Percentiles rank a stretch among this genome's conserved stretches.
Evolutionary conservation across 2,113 vertebrate species (phyloP).

Genomic region (Clupea harengus): DNA sequence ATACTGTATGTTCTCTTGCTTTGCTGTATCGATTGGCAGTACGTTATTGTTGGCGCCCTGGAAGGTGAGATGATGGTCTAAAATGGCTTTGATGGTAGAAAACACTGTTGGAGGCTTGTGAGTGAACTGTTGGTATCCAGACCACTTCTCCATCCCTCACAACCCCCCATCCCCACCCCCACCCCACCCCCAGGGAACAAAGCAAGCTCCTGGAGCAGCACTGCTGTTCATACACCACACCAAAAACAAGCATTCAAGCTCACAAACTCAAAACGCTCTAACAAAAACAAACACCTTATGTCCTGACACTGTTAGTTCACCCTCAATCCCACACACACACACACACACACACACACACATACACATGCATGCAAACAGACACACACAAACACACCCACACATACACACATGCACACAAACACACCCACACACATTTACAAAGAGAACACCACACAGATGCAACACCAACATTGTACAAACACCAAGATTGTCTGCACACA

Average conservation of each 20-base stretch:
- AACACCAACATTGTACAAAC: not conserved
- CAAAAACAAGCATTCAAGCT: not conserved
- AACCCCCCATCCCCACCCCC: not conserved
- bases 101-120: not conserved
- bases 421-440: not conserved
- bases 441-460: not conserved
- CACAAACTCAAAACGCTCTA: not conserved
- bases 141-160: not conserved
- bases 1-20: conserved; percentile 8
- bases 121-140: conserved; percentile 13
- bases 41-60: conserved; percentile 2
- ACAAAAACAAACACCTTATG: not conserved
- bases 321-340: not conserved
- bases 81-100: conserved; percentile 15
- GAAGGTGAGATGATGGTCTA: conserved; percentile 6
- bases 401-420: conserved; percentile 4
- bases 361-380: conserved; percentile 7
- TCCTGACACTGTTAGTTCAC: conserved; percentile 35
- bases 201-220: not conserved
- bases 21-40: not conserved
- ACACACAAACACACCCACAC: not conserved
- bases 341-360: conserved; percentile 21
- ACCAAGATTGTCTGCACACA: conserved; percentile 1
- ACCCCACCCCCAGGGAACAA: conserved; percentile 17
- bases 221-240: not conserved